A percentile compares a stretch with the other conserved stretches of the same genome.
These are phyloP conservation scores for Tangachromis dhanisi DNA, from an alignment of 2,113 vertebrate species.

Conservation along the genomic window DNA sequence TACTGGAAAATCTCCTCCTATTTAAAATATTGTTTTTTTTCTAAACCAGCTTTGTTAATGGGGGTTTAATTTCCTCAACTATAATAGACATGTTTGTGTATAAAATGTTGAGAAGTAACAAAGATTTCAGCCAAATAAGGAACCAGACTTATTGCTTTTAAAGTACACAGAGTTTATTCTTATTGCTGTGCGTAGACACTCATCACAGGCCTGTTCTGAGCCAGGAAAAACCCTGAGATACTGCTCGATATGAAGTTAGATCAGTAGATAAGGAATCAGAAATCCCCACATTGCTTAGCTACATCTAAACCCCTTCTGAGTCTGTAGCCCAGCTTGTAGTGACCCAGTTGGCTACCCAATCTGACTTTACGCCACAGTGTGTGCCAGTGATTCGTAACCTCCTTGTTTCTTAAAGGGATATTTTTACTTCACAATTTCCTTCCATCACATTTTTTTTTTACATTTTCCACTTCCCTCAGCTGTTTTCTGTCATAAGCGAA, in stretches of 20 bases:
- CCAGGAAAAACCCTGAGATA: not conserved
- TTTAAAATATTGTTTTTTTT: not conserved
- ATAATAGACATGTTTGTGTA: not conserved
- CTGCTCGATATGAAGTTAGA: not conserved
- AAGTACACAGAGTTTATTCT: not conserved
- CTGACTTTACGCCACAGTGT: not conserved
- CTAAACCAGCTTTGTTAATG: not conserved
- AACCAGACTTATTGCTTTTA: not conserved
- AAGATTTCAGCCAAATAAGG: not conserved
- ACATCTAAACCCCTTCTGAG: not conserved
- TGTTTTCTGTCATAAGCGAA: conserved; percentile 13
- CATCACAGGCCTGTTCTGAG: not conserved
- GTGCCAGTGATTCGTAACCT: conserved; percentile 14
- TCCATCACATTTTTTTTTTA: not conserved
- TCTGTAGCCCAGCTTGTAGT: conserved; percentile 9
- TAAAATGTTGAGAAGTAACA: not conserved
- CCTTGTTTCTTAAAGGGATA: conserved; percentile 23
- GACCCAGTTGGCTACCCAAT: conserved; percentile 49
- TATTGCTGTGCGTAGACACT: not conserved
- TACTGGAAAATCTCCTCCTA: not conserved
- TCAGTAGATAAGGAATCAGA: not conserved
- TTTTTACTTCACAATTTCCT: conserved; percentile 41
- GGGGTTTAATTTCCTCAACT: not conserved
- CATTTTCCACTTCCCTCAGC: conserved; percentile 14
- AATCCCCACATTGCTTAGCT: not conserved